Base-by-base conservation (phyloP, 1,140 invertebrate species). In the Colletes gigas region DNA sequence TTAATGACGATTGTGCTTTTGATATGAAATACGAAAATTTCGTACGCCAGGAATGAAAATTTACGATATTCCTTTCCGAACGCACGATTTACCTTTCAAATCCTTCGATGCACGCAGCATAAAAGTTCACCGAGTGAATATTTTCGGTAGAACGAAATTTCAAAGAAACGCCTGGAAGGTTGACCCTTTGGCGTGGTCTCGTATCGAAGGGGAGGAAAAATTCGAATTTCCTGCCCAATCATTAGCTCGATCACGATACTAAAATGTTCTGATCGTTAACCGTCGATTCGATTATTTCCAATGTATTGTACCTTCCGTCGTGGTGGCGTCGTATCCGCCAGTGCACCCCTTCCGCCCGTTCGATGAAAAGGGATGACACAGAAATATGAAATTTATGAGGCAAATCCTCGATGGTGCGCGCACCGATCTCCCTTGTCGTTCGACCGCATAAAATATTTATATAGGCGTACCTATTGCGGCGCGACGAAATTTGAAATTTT, bases 401-500 rank as follows among this genome's bases (percentile, higher is more conserved):
- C 75, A 39, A 60, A 60, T 4, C 55, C 41, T 60, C 55, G 44
- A 50, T 10, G 73, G 41, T 30, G 30, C 52, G 52, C 47, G 47
- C 73, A 39, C 54, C 75, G 55, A 70, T 77, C 75, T 70, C 66
- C 54, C 54, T 60, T 30, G 75, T 52, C 75, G 75, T 77, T 77
- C 57, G 54, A 39, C 14, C 69, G 60, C 78, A 82, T 86, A 86
- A 85, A 86, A 86, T 86, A 86, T 85, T 85, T 85, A 85, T 84
- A 75, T 78, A 77, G 65, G 69, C 79, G 50, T 62, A 70, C 30
- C 82, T 70, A 78, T 74, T 78, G 72, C 69, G 69, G 44, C 47
- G 52, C 54, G 83, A 66, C 62, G 55, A 84, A 84, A 85, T 85
- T 85, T 84, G 84, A 85, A 84, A 84, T 84, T 85, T 85, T 84